A percentile compares a stretch with the other conserved stretches of the same genome.
Evolutionary conservation across 2,797 vertebrate species (phyloP).

Genomic region (Coracias cyanogaster): DNA sequence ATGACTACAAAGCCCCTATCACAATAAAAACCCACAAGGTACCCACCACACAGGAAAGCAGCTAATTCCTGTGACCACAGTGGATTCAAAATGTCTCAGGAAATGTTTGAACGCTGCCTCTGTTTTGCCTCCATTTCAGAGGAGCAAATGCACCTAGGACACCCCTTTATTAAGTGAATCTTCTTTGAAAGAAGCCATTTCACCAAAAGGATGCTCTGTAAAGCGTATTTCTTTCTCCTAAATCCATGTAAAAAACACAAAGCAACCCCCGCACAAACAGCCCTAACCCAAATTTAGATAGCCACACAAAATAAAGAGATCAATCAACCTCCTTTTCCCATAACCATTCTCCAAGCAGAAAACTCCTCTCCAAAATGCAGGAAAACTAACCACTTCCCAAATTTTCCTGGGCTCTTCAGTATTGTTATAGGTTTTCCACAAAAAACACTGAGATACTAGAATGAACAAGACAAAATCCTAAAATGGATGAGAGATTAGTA

Average conservation of each 20-base stretch:
- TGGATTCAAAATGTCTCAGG: not conserved
- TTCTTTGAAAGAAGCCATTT: not conserved
- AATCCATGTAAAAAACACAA: not conserved
- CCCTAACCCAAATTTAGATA: not conserved
- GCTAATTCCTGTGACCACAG: not conserved
- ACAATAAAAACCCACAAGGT: not conserved
- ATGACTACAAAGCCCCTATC: not conserved
- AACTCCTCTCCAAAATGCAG: not conserved
- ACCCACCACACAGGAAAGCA: not conserved
- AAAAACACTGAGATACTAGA: not conserved
- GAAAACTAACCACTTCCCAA: not conserved
- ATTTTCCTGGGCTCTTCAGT: not conserved
- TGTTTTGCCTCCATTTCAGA: not conserved
- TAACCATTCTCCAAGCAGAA: not conserved
- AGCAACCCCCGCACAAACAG: not conserved
- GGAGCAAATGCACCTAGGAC: not conserved
- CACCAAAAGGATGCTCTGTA: not conserved
- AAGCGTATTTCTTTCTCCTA: not conserved
- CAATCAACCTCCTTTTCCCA: not conserved
- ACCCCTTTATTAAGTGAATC: not conserved
- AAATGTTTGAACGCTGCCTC: not conserved
- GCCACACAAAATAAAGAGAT: not conserved
- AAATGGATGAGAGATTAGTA: not conserved
- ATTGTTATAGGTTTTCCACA: not conserved
- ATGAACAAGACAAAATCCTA: not conserved